These are phyloP conservation scores for Epizoanthus illoricatus DNA, from an alignment of 92 coral and sea anemone species.

Conservation along the genomic window DNA sequence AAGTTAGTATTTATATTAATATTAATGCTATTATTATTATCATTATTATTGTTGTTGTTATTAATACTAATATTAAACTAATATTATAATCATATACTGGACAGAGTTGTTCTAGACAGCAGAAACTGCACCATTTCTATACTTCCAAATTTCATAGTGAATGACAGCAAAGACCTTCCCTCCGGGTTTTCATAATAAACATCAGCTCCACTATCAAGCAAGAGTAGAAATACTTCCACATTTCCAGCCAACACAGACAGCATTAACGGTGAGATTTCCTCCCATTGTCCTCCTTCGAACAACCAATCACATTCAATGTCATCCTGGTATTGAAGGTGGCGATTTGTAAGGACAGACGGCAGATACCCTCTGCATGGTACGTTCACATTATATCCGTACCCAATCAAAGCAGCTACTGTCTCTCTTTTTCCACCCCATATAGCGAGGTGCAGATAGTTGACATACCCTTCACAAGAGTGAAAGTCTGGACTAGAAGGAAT, in stretches of 20 bases:
- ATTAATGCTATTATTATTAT: no score
- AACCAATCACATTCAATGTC: background rate
- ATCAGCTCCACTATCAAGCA: background rate
- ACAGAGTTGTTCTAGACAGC: no score
- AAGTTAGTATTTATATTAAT: no score
- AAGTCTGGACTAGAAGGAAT: background rate
- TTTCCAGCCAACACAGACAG: background rate
- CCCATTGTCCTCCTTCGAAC: background rate
- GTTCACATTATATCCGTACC: background rate
- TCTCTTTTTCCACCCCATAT: background rate
- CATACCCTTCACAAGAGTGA: background rate
- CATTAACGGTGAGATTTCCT: background rate
- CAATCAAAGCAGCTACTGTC: background rate
- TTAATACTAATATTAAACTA: no score
- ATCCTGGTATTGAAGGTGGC: background rate
- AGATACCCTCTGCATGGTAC: background rate
- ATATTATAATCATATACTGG: no score
- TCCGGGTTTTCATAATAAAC: background rate
- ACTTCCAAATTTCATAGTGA: no score
- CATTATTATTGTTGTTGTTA: no score
- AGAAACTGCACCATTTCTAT: no score
- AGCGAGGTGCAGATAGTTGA: slow-evolving; percentile 4
- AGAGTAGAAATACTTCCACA: background rate
- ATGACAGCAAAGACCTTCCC: background rate
- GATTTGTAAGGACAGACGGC: background rate